Percentiles rank a stretch among this genome's conserved stretches.
Evolutionary conservation across 1,140 invertebrate genomes (phyloP).

Genomic region (Papilio polyxenes): DNA sequence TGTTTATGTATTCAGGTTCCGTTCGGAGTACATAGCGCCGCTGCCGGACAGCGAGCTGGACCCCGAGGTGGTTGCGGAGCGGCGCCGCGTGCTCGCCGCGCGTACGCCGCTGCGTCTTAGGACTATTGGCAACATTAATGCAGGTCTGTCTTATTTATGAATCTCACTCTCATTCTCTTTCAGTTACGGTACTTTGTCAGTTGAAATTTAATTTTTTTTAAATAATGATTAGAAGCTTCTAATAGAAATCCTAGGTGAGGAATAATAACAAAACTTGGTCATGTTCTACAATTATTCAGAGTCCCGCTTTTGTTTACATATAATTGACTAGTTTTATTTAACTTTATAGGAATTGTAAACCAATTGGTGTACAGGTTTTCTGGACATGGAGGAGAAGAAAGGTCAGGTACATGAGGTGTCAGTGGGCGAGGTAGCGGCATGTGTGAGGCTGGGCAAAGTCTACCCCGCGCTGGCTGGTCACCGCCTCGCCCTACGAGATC

Average conservation of each 20-base stretch:
- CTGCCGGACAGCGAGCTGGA: constrained; percentile 59
- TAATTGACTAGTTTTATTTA: too few species aligned
- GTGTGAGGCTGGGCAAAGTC: constrained; percentile 73
- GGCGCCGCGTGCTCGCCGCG: constrained; percentile 71
- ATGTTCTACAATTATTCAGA: too few species aligned
- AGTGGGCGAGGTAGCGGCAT: constrained; percentile 66
- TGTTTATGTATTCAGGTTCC: constrained; percentile 46
- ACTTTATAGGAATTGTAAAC: too few species aligned
- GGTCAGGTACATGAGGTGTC: constrained; percentile 43
- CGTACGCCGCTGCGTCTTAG: constrained; percentile 53
- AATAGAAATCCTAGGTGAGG: too few species aligned
- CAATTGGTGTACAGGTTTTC: constrained; percentile 50
- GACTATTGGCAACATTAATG: constrained; percentile 72
- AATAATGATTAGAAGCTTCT: too few species aligned
- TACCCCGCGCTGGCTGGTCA: constrained; percentile 72
- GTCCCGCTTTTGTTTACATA: too few species aligned
- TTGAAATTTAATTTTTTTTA: neutral
- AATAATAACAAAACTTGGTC: too few species aligned
- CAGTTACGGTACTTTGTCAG: neutral
- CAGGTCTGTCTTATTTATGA: constrained; percentile 49
- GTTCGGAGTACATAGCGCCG: constrained; percentile 43
- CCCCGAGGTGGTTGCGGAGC: constrained; percentile 78
- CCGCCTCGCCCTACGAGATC: constrained; percentile 67
- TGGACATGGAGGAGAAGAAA: constrained; percentile 57
- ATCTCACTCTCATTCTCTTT: neutral